A percentile compares a stretch with the other conserved stretches of the same genome.
phyloP scores from a whole-genome alignment of 2,888 invertebrate genomes.

The Apamea sordens region DNA sequence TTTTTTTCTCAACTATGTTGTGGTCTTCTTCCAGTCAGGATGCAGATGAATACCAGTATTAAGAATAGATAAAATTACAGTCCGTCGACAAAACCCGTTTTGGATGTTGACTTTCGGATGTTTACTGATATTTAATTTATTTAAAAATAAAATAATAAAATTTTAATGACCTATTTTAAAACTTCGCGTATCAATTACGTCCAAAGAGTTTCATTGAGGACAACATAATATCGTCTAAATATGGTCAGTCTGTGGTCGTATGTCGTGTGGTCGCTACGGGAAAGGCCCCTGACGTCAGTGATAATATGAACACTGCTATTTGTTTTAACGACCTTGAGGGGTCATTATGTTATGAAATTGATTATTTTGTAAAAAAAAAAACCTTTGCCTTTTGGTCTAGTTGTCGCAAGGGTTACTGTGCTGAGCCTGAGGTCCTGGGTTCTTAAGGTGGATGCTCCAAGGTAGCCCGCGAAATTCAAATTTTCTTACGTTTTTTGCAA shows the following conservation, averaged over 20 bases:
- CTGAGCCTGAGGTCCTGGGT: not conserved
- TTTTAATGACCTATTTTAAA: constrained; percentile 2
- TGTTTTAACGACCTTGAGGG: constrained; percentile 39
- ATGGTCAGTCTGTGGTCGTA: constrained; percentile 52
- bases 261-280: constrained; percentile 49
- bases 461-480: no score
- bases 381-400: not conserved
- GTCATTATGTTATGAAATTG: not conserved
- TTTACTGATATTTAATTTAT: no score
- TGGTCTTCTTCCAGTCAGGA: no score
- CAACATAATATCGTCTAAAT: constrained; percentile 36
- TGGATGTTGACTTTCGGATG: not conserved
- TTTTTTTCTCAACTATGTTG: no score
- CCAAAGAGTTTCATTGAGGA: constrained; percentile 45
- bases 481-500: no score
- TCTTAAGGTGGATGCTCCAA: no score
- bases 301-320: constrained; percentile 27
- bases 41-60: no score
- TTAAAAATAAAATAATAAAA: constrained; percentile 5
- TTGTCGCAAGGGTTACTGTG: not conserved
- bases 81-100: no score
- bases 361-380: constrained; percentile 2
- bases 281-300: constrained; percentile 58
- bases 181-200: constrained; percentile 22
- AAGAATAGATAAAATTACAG: no score